A percentile compares a stretch with the other conserved stretches of the same genome.
Evolutionary conservation across 2,888 invertebrate species (phyloP).

Genomic region (Chymomyza procnemis): DNA sequence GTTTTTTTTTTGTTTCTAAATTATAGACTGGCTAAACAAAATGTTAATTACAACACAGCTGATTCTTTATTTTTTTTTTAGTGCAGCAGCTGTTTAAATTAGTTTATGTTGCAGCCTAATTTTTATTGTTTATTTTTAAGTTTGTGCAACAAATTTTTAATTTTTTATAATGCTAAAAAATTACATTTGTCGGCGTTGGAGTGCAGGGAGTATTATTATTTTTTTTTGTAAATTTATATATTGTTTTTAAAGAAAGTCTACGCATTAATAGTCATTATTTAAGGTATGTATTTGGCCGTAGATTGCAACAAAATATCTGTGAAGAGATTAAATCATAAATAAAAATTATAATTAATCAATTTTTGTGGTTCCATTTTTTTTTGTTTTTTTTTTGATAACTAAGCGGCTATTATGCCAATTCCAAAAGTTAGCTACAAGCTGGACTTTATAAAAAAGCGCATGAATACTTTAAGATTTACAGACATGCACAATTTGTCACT

Average conservation of each 20-base stretch:
- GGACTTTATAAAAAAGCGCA: slow-evolving; percentile 8
- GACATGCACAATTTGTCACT: too few species aligned
- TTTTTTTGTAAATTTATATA: slow-evolving; percentile 16
- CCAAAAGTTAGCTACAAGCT: slow-evolving; percentile 49
- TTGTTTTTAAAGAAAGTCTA: slow-evolving; percentile 50
- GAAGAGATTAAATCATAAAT: slow-evolving; percentile 76
- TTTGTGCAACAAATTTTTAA: slow-evolving; percentile 59
- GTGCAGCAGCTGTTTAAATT: background rate
- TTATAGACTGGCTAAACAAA: background rate
- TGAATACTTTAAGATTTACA: too few species aligned
- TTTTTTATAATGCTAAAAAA: slow-evolving; percentile 67
- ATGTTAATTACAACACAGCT: background rate
- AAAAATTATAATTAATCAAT: slow-evolving; percentile 66
- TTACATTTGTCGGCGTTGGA: slow-evolving; percentile 65
- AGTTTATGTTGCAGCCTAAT: background rate
- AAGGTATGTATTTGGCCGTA: slow-evolving; percentile 78
- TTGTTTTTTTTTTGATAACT: slow-evolving; percentile 35
- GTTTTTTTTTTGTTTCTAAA: background rate
- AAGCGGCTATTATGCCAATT: slow-evolving; percentile 55
- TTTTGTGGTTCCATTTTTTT: slow-evolving; percentile 27
- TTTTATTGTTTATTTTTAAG: slow-evolving; percentile 25
- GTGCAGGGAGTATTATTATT: slow-evolving; percentile 64
- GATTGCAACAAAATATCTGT: slow-evolving; percentile 78
- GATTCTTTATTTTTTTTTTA: background rate
- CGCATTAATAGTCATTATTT: slow-evolving; percentile 71